These are phyloP conservation scores for Dilophus febrilis DNA, from an alignment of 2,888 invertebrate genomes.

Conservation along the genomic window DNA sequence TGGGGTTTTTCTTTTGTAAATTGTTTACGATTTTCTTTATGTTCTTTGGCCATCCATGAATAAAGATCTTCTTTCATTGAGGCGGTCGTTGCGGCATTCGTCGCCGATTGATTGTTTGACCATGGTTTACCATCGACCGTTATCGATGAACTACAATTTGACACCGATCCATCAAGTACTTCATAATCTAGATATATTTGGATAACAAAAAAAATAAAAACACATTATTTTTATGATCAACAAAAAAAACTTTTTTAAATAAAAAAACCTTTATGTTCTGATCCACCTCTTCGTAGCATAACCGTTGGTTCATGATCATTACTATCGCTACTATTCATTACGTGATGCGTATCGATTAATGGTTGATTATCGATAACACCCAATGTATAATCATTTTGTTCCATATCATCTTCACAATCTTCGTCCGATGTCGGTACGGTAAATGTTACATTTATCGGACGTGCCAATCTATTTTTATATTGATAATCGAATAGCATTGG, in stretches of 20 bases:
- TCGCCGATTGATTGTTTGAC: no score
- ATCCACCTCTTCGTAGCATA: neutral
- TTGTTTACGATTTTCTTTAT: conserved; percentile 19
- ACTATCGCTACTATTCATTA: no score
- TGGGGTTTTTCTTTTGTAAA: conserved; percentile 5
- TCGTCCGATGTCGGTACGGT: conserved; percentile 70
- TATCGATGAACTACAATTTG: conserved; percentile 36
- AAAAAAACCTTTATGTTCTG: neutral
- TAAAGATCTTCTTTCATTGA: conserved; percentile 73
- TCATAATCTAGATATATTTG: no score
- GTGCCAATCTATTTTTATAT: conserved; percentile 66
- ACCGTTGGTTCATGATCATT: no score
- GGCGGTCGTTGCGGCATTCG: no score
- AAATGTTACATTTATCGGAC: conserved; percentile 76
- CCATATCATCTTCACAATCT: conserved; percentile 33
- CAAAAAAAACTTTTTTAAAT: no score
- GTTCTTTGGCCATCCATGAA: conserved; percentile 93
- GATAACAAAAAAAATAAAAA: no score
- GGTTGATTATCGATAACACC: no score
- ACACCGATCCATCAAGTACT: conserved; percentile 48
- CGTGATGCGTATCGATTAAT: no score
- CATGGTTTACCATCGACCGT: conserved; percentile 28
- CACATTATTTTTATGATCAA: no score
- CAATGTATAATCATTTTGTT: conserved; percentile 16
- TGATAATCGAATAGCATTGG: conserved; percentile 79